phyloP scores from a whole-genome alignment of 2,888 invertebrate genomes.

The Aradus depressus region DNA sequence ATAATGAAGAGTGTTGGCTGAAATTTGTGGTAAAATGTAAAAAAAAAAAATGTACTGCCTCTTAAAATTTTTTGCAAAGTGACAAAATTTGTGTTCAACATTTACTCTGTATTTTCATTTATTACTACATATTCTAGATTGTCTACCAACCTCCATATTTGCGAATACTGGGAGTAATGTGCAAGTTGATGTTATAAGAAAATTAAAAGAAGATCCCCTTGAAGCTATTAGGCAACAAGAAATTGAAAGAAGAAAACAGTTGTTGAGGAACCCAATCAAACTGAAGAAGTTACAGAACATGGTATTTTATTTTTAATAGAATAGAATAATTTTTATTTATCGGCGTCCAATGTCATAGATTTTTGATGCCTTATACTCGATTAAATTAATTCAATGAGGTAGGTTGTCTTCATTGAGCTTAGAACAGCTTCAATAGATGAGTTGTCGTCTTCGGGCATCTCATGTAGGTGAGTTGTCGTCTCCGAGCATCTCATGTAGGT shows the following conservation, averaged over 20 bases:
- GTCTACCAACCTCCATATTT: constrained; percentile 62
- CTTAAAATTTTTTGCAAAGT: neutral
- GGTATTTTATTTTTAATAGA: constrained; percentile 42
- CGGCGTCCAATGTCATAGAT: neutral
- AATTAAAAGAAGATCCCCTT: constrained; percentile 87
- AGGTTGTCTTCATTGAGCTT: neutral
- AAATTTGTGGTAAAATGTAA: no score
- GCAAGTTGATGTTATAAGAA: constrained; percentile 41
- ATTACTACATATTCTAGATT: constrained; percentile 40
- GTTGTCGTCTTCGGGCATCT: no score
- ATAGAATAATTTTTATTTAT: neutral
- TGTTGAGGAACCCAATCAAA: constrained; percentile 85
- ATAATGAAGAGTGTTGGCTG: no score
- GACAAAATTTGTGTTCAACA: neutral
- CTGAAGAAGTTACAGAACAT: constrained; percentile 74
- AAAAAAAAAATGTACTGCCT: neutral
- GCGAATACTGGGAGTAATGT: constrained; percentile 30
- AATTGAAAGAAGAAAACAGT: constrained; percentile 70
- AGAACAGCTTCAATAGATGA: no score
- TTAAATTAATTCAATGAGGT: neutral
- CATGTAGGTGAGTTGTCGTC: no score
- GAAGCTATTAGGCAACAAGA: constrained; percentile 81
- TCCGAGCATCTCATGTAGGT: no score
- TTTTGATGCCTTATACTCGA: neutral
- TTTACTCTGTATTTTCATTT: neutral